Conservation (phyloP, 2,888 invertebrate genomes). For the Melieria picta region DNA sequence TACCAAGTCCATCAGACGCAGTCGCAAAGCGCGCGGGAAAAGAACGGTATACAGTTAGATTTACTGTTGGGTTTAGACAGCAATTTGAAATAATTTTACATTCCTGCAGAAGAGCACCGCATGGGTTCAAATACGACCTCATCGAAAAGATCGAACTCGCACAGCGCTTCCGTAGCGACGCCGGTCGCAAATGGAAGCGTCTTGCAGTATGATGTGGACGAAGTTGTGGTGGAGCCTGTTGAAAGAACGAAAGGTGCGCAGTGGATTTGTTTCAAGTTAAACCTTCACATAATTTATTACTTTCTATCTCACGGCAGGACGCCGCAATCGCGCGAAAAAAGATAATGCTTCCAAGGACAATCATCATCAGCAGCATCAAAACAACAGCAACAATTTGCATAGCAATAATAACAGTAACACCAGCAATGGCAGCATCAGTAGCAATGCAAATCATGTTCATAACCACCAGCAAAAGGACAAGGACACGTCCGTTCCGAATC, state of each 20-base stretch:
- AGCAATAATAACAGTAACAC: constrained; percentile 43
- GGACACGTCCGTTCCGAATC: constrained; percentile 42
- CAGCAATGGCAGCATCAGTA: constrained; percentile 40
- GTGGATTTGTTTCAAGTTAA: neutral
- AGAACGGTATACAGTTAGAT: constrained; percentile 44
- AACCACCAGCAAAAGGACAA: constrained; percentile 41
- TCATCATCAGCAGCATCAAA: constrained; percentile 56
- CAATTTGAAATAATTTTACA: neutral
- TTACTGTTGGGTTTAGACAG: neutral
- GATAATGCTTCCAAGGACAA: constrained; percentile 65
- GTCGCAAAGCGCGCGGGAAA: constrained; percentile 53
- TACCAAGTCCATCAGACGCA: constrained; percentile 51
- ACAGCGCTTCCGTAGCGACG: constrained; percentile 38
- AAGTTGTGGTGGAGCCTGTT: constrained; percentile 56
- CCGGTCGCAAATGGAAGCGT: constrained; percentile 58
- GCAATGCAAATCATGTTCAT: constrained; percentile 39
- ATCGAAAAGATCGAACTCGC: constrained; percentile 38
- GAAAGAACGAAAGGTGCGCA: constrained; percentile 60
- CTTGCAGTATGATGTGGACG: constrained; percentile 59
- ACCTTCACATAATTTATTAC: neutral
- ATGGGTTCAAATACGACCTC: constrained; percentile 43
- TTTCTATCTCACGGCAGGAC: constrained; percentile 49
- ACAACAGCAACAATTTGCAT: constrained; percentile 48
- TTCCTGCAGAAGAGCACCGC: constrained; percentile 38
- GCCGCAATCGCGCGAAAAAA: constrained; percentile 65